Evolutionary conservation across 2,113 vertebrate genomes (phyloP), one percentile per base, ranked within the genome.

Genomic region (Puffinus mauretanicus): DNA sequence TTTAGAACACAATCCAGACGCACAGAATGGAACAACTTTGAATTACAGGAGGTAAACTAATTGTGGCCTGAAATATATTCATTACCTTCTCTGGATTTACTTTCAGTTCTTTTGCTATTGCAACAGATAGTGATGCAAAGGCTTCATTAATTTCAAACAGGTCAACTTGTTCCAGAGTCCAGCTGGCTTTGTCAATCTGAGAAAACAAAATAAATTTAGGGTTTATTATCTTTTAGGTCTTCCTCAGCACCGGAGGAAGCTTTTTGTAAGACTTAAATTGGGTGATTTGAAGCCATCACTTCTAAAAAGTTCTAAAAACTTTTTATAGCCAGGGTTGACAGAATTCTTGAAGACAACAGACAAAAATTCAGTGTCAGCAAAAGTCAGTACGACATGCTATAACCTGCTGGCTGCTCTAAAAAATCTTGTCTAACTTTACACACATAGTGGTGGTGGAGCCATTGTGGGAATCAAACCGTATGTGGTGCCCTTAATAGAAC

Each of bases 121-220:
- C 99, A 27, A 98, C 13, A 25, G 99, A 98, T 24, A 99, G 60
- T 1, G 98, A 98, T 76, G 99, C 99, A 88, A 99, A 99, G 3
- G 99, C 99, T 97, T 99, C 99, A 14, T 99, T 99, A 92, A 99
- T 98, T 98, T 99, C 99, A 97, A 99, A 99, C 25, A 98, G 61
- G 86, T 99, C 99, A 3, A 99, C 98, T 66, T 99, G 97, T 32
- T 99, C 98, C 75, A 99, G 94, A 71, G 98, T 98, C 99, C 99
- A 99, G 19, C 98, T 98, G 5, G 99, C 99, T 97, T 99, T 99
- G 32, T 98, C 98, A 49, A 99, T 94, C 99, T 99, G 76, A 49
- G 52, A 46, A 81, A 90, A 86, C 13, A 94, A 66, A 60, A 67
- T 10, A 65, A 64, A 65, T 0, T 44, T 2, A 38, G 24, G 2